Evolutionary conservation across 2,113 vertebrate species (phyloP).

Genomic region (Furnarius figulus): DNA sequence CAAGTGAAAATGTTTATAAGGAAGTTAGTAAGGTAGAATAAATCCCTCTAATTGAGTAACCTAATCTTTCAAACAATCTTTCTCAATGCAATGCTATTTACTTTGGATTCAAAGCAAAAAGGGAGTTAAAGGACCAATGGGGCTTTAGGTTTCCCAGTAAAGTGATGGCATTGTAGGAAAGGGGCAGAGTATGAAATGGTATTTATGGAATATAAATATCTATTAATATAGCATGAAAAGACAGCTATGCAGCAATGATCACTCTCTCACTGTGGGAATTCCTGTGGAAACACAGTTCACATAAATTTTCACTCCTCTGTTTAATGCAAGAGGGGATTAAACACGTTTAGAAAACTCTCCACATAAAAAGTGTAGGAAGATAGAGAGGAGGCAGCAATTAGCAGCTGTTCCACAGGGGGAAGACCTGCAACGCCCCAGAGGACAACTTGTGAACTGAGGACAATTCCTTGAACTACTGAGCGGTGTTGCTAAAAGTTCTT

Average conservation of each 20-base stretch:
- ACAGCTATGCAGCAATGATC: constrained; percentile 29
- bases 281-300: neutral
- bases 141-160: constrained; percentile 41
- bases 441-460: neutral
- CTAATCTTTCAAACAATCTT: constrained; percentile 46
- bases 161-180: constrained; percentile 36
- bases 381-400: neutral
- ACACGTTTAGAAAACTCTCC: neutral
- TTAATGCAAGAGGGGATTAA: neutral
- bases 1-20: constrained; percentile 55
- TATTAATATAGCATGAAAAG: constrained; percentile 54
- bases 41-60: constrained; percentile 47
- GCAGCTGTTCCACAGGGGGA: neutral
- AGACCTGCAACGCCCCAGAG: neutral
- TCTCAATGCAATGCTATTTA: constrained; percentile 41
- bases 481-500: neutral
- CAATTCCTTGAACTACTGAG: neutral
- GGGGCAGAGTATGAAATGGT: neutral
- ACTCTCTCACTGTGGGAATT: constrained; percentile 17
- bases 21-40: constrained; percentile 50
- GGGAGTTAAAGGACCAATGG: neutral
- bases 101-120: constrained; percentile 51
- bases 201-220: constrained; percentile 48
- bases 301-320: neutral
- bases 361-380: neutral